Base-by-base conservation (phyloP, 2,113 vertebrate species). In the Hystrix brachyura region DNA sequence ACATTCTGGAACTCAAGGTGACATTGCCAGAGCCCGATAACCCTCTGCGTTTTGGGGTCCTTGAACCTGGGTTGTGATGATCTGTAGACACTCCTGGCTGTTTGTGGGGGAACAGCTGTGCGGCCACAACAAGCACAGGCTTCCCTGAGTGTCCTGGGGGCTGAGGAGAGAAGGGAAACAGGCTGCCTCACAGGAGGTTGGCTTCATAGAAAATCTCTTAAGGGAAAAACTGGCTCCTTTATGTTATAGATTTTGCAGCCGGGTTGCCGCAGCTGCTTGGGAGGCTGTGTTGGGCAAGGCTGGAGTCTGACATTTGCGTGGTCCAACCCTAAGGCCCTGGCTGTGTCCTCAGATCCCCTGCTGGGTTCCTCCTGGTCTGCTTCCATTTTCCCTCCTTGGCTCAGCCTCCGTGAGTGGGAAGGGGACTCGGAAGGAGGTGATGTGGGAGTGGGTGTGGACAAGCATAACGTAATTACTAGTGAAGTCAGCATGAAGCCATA, bases 361-460 rank as follows among this genome's bases (percentile, higher is more conserved):
- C 79, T 60, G 11, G 74, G 94, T 94, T 80, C 95, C 93, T 89
- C 59, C 12, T 23, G 67, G 74, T 62, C 74, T 89, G 93, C 93
- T 92, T 94, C 76, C 94, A 91, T 92, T 96, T 94, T 67, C 57
- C 38, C 65, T 91, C 92, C 79, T 96, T 96, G 95, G 96, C 96
- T 53, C 79, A 7, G 89, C 27, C 94, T 19, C 67, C 23, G 53
- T 90, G 96, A 97, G 96, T 95, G 94, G 92, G 96, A 95, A 91
- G 67, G 89, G 89, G 93, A 72, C 62, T 67, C 0, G 0, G 94
- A 92, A 95, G 89, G 95, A 89, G 95, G 72, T 87, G 94, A 57
- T 76, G 91, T 94, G 89, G 94, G 93, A 89, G 86, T 67, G 97
- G 97, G 96, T 97, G 97, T 96, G 97, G 96, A 72, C n/a, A 23